phyloP scores from a whole-genome alignment of 2,888 invertebrate species.

The Cryptocephalus moraei region DNA sequence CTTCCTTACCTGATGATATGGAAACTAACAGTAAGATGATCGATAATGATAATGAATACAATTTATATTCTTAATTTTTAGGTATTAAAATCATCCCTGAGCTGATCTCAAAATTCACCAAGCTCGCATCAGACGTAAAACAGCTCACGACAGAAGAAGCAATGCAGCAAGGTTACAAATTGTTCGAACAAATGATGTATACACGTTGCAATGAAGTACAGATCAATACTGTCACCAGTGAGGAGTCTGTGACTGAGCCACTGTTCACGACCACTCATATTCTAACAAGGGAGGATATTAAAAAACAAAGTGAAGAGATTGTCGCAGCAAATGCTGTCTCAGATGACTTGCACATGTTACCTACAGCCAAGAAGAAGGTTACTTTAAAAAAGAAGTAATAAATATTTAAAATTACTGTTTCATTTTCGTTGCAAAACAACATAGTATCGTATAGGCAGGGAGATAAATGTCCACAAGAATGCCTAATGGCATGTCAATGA shows the following conservation, averaged over 20 bases:
- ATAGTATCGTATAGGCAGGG: too few relatives aligned
- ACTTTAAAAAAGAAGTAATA: slow-evolving; percentile 5
- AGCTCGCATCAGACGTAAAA: slow-evolving; percentile 15
- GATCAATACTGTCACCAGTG: slow-evolving; percentile 17
- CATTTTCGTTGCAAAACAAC: too few relatives aligned
- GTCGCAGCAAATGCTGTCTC: slow-evolving; percentile 20
- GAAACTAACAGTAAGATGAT: slow-evolving; percentile 20
- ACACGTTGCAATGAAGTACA: slow-evolving; percentile 17
- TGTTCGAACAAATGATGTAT: slow-evolving; percentile 24
- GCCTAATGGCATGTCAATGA: too few relatives aligned
- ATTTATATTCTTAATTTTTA: slow-evolving; percentile 6
- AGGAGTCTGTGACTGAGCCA: slow-evolving; percentile 24
- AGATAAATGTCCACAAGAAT: too few relatives aligned
- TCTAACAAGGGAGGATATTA: slow-evolving; percentile 25
- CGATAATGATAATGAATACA: neutral
- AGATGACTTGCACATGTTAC: slow-evolving; percentile 17
- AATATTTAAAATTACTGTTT: too few relatives aligned
- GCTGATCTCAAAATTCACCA: slow-evolving; percentile 16
- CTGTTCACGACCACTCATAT: slow-evolving; percentile 20
- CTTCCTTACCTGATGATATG: slow-evolving; percentile 15
- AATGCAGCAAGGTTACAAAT: slow-evolving; percentile 20
- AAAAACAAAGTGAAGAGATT: slow-evolving; percentile 26
- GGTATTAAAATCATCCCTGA: slow-evolving; percentile 22
- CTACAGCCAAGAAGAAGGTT: slow-evolving; percentile 12
- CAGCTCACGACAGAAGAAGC: slow-evolving; percentile 12